Evolutionary conservation across 2,797 vertebrate species (phyloP), one percentile per base, ranked within the genome.

Genomic region (Hyperoplus lanceolatus): DNA sequence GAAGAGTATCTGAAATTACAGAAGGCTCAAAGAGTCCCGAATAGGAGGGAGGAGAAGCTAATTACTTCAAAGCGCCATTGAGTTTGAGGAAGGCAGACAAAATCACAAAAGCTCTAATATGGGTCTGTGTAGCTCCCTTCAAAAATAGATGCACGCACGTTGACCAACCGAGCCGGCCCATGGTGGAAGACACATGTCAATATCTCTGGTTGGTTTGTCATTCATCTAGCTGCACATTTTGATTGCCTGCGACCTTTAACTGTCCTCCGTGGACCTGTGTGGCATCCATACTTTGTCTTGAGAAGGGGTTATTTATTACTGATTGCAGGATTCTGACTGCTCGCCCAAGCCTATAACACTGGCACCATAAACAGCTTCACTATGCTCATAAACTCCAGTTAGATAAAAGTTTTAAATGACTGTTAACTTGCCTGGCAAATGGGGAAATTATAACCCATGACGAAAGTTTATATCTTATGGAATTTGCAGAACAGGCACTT

Each of bases 261-360:
- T 70, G 62, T 88, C 87, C 88, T 87, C 83, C 67, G 5, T 9
- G 75, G 75, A 74, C 73, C 75, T 7, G 42, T 12, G 58, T 75
- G 73, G 56, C 65, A 78, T 80, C 69, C 59, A 49, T 79, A n/a
- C 59, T 62, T 67, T 70, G 74, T 85, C 51, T 64, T 62, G 57
- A 89, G 81, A 49, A 4, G 46, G 41, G 46, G 15, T 80, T 87
- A 87, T 89, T 88, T 90, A 92, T 90, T 62, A 79, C 87, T 89
- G 88, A 83, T 79, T 82, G 49, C 70, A 81, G 83, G 43, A 48
- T 73, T 86, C 75, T 70, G 64, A 55, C 74, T 50, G 59, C 64
- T 58, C 4, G 3, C 59, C 68, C 59, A 55, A 29, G 71, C 49
- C 39, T 64, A 43, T 63, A 29, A 29, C 50, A 49, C 66, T 5